Evolutionary conservation across 2,113 vertebrate genomes (phyloP), one percentile per base, ranked within the genome.

Genomic region (Pelobates fuscus): DNA sequence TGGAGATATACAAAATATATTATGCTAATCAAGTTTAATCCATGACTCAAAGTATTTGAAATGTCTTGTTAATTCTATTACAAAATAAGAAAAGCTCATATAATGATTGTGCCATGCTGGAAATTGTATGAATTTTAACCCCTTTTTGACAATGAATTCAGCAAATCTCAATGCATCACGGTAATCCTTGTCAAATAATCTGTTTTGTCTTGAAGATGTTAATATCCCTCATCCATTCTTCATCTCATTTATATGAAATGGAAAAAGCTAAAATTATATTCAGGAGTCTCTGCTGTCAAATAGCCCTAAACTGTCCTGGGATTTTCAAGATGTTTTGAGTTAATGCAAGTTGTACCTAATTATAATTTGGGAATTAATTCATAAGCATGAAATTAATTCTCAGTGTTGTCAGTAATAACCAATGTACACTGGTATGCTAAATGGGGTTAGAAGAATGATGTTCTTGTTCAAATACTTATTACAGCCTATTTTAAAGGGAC

Each of bases 371-470:
- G 52, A 66, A 74, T 74, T 74, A 74, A 74, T 74, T 74, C 62
- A 66, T 57, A 74, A 74, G 71, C 71, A 74, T 66, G 62, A 66
- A 74, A 74, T 74, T 66, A 74, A 66, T 74, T 74, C 30, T 58
- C 41, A 12, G 18, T 74, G 71, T 66, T 58, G 62, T 66, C 62
- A 20, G 49, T 65, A 74, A 74, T 66, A 66, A 29, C 30, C 30
- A 27, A 26, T 43, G 62, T 58, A 74, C 23, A 43, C 21, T 20
- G 46, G 21, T 25, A 21, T 57, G 46, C 30, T 57, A 58, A 58
- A 58, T 12, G 17, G 49, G 71, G 71, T 44, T 43, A 66, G 8
- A n/a, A 21, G 49, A 4, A 66, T 49, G 17, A 8, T 58, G 49
- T 41, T 41, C 18, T 58, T 74, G 60, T 57, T 58, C 49, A 74